A percentile compares a stretch with the other conserved stretches of the same genome.
These are phyloP conservation scores for Anolis sagrei DNA, from an alignment of 2,113 vertebrate genomes.

Conservation along the genomic window DNA sequence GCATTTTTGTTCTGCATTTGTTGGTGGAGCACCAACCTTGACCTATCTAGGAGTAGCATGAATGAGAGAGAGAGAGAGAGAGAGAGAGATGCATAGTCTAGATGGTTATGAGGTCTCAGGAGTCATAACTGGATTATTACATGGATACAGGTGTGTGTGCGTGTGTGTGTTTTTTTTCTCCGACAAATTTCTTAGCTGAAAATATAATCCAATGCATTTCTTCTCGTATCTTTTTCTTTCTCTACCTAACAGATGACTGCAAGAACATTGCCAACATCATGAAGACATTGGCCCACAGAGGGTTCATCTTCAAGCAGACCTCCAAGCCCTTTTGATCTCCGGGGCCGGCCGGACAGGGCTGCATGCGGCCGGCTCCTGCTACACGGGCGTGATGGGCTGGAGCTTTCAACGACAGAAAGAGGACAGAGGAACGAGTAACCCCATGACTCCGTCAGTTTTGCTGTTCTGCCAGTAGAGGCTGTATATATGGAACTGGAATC, in stretches of 20 bases:
- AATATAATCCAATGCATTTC: background rate
- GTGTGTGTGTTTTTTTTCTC: too few species aligned
- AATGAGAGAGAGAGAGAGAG: too few species aligned
- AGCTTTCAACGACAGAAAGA: constrained; percentile 69
- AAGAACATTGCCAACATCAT: constrained; percentile 89
- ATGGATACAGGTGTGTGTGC: background rate
- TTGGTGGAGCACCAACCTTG: too few species aligned
- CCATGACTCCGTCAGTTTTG: constrained; percentile 72
- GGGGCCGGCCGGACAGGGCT: constrained; percentile 75
- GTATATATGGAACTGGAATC: constrained; percentile 77
- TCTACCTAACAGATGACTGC: constrained; percentile 78
- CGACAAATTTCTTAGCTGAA: background rate
- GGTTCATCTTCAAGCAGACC: constrained; percentile 88
- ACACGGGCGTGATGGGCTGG: constrained; percentile 72
- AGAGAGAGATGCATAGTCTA: background rate
- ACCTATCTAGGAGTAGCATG: background rate
- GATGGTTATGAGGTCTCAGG: background rate
- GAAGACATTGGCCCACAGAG: constrained; percentile 85
- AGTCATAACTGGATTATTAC: background rate
- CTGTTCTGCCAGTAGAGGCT: constrained; percentile 76
- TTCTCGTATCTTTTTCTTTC: constrained; percentile 31
- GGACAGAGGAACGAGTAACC: constrained; percentile 67
- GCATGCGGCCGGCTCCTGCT: constrained; percentile 74
- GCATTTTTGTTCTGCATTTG: background rate
- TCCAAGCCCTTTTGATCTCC: constrained; percentile 84